Percentiles rank a stretch among this genome's conserved stretches.
These are phyloP conservation scores for Plodia interpunctella DNA, from an alignment of 1,140 invertebrate genomes.

Conservation along the genomic window DNA sequence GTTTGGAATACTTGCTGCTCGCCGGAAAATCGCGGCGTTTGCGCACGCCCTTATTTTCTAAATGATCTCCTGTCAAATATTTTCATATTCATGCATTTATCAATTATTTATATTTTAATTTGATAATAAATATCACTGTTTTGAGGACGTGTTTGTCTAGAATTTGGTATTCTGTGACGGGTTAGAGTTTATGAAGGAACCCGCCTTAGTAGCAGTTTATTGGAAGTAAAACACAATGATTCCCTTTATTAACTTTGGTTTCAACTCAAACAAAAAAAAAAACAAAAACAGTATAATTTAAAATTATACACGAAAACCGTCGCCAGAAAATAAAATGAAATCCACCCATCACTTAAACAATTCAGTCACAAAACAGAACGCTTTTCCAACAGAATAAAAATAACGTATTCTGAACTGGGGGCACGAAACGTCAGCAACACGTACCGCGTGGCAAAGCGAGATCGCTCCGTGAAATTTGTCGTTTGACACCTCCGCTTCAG, in stretches of 20 bases:
- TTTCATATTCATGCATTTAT: no score
- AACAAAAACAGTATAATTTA: not conserved
- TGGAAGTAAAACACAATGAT: no score
- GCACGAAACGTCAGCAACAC: constrained; percentile 26
- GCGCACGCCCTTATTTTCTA: not conserved
- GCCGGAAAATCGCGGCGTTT: not conserved
- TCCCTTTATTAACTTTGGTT: no score
- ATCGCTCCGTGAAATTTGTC: constrained; percentile 40
- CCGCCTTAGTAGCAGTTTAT: no score
- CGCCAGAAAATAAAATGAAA: not conserved
- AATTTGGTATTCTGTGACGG: no score
- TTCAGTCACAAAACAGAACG: not conserved
- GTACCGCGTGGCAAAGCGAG: constrained; percentile 35
- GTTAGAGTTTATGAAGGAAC: no score
- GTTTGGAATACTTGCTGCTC: constrained; percentile 29
- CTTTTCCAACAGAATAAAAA: constrained; percentile 15
- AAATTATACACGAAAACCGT: not conserved
- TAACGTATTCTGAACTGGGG: constrained; percentile 7
- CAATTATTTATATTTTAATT: not conserved
- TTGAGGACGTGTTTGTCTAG: no score
- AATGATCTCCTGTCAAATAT: no score
- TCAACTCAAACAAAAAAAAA: no score
- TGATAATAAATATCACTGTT: not conserved
- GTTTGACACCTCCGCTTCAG: constrained; percentile 46
- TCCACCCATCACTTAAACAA: not conserved